Conservation (phyloP, 2,888 invertebrate species). For the Trissoscelio sp. region DNA sequence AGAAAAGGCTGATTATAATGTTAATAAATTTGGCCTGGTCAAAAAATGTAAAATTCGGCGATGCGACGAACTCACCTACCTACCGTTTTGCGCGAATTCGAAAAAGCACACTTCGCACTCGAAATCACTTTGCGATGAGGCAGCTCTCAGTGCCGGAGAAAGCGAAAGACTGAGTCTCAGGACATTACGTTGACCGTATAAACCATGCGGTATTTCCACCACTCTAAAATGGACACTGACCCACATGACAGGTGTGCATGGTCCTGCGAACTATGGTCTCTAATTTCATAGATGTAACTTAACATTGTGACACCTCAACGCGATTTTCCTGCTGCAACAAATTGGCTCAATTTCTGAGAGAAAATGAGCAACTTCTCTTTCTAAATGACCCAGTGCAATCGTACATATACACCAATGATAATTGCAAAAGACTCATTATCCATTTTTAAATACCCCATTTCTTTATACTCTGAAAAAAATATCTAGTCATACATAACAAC, state of each 20-base stretch:
- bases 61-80: constrained; percentile 48
- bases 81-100: constrained; percentile 52
- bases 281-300: constrained; percentile 38
- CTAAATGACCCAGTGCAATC: background rate
- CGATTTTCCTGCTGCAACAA: constrained; percentile 41
- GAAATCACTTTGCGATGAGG: constrained; percentile 70
- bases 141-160: constrained; percentile 79
- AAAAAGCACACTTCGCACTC: constrained; percentile 63
- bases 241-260: constrained; percentile 65
- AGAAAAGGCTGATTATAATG: too few relatives aligned
- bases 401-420: background rate
- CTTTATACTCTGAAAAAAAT: background rate
- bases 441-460: background rate
- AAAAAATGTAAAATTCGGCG: too few relatives aligned
- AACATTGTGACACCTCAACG: constrained; percentile 31
- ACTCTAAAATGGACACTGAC: constrained; percentile 70
- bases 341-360: constrained; percentile 42
- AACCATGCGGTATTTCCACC: constrained; percentile 79
- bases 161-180: constrained; percentile 82
- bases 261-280: constrained; percentile 50
- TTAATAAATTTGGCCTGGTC: too few relatives aligned
- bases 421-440: constrained; percentile 2
- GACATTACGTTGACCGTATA: constrained; percentile 79
- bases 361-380: constrained; percentile 27
- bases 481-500: too few relatives aligned